Base-by-base conservation (phyloP, 2,888 invertebrate genomes). In the Agelastica alni region DNA sequence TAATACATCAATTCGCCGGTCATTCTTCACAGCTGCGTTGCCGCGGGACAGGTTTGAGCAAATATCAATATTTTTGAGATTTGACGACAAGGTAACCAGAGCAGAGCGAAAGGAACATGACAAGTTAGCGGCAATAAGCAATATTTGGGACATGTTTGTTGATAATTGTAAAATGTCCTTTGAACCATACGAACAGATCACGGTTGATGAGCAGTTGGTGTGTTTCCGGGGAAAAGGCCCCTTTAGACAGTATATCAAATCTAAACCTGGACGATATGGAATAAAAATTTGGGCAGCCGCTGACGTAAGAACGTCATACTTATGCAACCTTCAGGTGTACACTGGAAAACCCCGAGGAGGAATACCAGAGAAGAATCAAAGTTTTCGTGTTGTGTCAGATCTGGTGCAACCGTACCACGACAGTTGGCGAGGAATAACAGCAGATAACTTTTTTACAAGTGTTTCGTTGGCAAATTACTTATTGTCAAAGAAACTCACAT, bases 121-220 rank as follows among this genome's bases (percentile, higher is more conserved):
- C 42, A 59, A 59, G 32, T 34, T 56, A 37, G 55, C 58, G 10
- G 56, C 53, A 20, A 46, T 55, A 20, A 49, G 44, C 36, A 30
- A 51, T n/a, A 39, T 55, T 12, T 46, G 55, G 53, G 32, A 58
- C n/a, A n/a, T 37, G 16, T 56, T 53, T 53, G 49, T 54, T 20
- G 32, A 43, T 10, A 51, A 44, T 28, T 58, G 58, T 26, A 44
- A 36, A 34, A 58, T 44, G 22, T 17, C 42, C 1, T 57, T 53
- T 56, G 44, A 53, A 45, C 62, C 57, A 32, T 51, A 59, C 13
- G 61, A 60, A 54, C 14, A 49, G 16, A 22, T 60, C n/a, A 60
- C 61, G 6, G n/a, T n/a, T n/a, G n/a, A n/a, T n/a, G n/a, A n/a
- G n/a, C n/a, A n/a, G n/a, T n/a, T n/a, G n/a, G n/a, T n/a, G n/a